phyloP scores from a whole-genome alignment of 1,140 invertebrate genomes.

The Aphelinus certus region DNA sequence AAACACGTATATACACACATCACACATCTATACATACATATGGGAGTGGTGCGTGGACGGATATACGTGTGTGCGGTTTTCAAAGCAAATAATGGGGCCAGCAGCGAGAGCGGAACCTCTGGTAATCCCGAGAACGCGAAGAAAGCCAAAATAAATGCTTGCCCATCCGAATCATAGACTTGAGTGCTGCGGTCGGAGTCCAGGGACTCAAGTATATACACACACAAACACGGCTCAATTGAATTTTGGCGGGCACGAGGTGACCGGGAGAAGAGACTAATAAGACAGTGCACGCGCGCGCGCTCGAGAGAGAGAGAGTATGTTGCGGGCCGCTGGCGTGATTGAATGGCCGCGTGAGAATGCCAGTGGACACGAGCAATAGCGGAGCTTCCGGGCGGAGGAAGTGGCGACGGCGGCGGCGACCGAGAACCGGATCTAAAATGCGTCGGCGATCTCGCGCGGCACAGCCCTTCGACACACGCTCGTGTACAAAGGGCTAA shows the following conservation, averaged over 20 bases:
- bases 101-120: slow-evolving; percentile 14
- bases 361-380: background rate
- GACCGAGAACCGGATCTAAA: slow-evolving; percentile 23
- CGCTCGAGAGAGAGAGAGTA: too few relatives aligned
- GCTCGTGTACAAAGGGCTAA: background rate
- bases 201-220: background rate
- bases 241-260: background rate
- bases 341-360: background rate
- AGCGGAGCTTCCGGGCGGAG: slow-evolving; percentile 4
- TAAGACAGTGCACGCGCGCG: background rate
- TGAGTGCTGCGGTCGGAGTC: background rate
- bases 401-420: slow-evolving; percentile 17
- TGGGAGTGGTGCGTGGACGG: background rate
- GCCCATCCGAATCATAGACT: slow-evolving; percentile 23
- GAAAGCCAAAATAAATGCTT: background rate
- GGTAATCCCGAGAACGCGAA: slow-evolving; percentile 3
- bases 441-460: too few relatives aligned
- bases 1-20: too few relatives aligned
- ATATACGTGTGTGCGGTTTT: slow-evolving; percentile 12
- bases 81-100: slow-evolving; percentile 25
- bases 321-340: background rate
- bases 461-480: background rate
- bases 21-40: too few relatives aligned
- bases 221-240: too few relatives aligned
- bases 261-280: background rate